Base-by-base conservation (phyloP, 2,888 invertebrate genomes). In the Cyaniris semiargus region DNA sequence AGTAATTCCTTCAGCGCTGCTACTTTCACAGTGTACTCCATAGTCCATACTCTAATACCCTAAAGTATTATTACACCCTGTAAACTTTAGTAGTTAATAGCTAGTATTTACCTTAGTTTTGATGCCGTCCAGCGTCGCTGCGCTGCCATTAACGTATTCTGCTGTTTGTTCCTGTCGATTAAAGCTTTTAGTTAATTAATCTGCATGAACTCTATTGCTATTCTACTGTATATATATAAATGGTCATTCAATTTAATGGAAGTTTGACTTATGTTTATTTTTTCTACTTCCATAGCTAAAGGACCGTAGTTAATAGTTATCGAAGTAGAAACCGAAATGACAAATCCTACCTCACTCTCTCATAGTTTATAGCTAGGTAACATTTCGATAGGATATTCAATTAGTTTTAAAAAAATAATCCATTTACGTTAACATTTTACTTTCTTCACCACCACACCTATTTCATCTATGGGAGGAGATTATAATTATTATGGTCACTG, bases 131-230 rank as follows among this genome's bases (percentile, higher is more conserved):
- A 98, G 96, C 1, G 96, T 96, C 70, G 94, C 94, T 58, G 96
- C 92, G 53, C 97, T 97, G 77, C 96, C 97, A 86, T 97, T 98
- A 15, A 97, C 96, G 86, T 97, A 97, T 76, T 95, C 93, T 83
- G 96, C 96, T 10, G 97, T 97, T 87, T 96, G 97, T 83, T 96
- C 95, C 92, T 97, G 96, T 80, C 80, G 85, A 85, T 79, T 83
- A 75, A 80, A 82, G 76, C 80, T 79, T 79, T 79, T 79, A 80
- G 80, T 81, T 81, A 82, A 82, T 80, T 79, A 80, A 77, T 78
- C 76, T 56, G 38, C 38, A 31, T 74, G 76, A 75, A 66, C 15
- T 15, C 15, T 53, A 53, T 53, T 18, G 53, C 18, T 75, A 76
- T 27, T 27, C 27, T 27, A 27, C n/a, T 72, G n/a, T n/a, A 2